These are phyloP conservation scores for Bubo blakistoni DNA, from an alignment of 2,113 vertebrate genomes.

Conservation along the genomic window DNA sequence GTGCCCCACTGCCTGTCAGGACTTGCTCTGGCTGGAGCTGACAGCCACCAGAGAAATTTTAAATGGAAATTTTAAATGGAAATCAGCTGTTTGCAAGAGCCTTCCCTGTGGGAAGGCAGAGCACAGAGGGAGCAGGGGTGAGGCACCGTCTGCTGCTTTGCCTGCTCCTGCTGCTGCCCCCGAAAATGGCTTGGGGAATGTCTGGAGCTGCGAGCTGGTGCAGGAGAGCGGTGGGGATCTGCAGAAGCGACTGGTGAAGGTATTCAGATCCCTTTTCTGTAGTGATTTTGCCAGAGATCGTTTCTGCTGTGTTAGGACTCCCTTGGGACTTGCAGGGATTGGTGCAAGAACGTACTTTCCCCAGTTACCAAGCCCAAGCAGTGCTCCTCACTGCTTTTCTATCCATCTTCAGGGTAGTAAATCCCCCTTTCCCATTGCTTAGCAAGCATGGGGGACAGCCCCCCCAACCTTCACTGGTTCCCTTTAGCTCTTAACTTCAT, in stretches of 20 bases:
- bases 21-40: neutral
- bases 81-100: neutral
- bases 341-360: neutral
- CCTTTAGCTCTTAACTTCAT: neutral
- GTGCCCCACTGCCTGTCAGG: neutral
- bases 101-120: neutral
- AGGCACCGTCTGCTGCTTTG: neutral
- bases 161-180: neutral
- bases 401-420: rapidly evolving
- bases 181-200: neutral
- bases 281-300: neutral
- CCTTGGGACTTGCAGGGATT: neutral
- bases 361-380: neutral
- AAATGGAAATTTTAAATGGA: neutral
- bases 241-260: neutral
- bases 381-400: neutral
- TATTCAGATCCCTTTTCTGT: neutral
- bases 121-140: neutral
- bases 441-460: neutral
- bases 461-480: neutral
- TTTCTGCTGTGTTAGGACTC: neutral
- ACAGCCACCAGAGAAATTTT: neutral
- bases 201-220: neutral
- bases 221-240: neutral
- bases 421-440: neutral